These are phyloP conservation scores for Enteromius afrohamiltoni DNA, from an alignment of 2,797 vertebrate species.

Conservation along the genomic window DNA sequence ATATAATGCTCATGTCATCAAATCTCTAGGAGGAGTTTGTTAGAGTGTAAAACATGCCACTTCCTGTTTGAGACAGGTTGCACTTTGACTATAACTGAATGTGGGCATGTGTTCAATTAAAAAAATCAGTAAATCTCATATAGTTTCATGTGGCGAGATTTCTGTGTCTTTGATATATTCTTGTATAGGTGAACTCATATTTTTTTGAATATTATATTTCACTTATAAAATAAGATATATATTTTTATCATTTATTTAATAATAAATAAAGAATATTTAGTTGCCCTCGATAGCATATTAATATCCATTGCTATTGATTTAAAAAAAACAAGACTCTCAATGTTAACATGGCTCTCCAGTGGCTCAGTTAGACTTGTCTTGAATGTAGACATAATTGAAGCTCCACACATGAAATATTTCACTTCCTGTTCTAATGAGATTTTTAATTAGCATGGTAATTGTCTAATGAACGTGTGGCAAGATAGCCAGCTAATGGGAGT, in stretches of 20 bases:
- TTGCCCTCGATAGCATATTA: neutral
- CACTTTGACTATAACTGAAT: no score
- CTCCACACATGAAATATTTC: conserved; percentile 74
- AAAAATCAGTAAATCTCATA: neutral
- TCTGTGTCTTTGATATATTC: neutral
- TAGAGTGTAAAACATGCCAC: no score
- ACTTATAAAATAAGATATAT: neutral
- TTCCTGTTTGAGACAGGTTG: no score
- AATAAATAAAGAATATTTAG: neutral
- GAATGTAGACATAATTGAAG: conserved; percentile 76
- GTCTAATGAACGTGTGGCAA: conserved; percentile 74
- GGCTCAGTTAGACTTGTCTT: conserved; percentile 3
- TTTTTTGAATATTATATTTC: neutral
- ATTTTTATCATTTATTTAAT: neutral
- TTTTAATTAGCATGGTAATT: conserved; percentile 86
- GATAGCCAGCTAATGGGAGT: conserved; percentile 71
- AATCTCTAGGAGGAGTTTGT: no score
- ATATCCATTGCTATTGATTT: conserved; percentile 38
- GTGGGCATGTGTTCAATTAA: neutral
- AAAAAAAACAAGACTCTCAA: conserved; percentile 17
- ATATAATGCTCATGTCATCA: no score
- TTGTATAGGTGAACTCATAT: neutral
- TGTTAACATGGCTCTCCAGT: conserved; percentile 38
- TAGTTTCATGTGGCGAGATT: neutral
- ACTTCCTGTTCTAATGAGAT: conserved; percentile 80